Base-by-base conservation (phyloP, 2,113 vertebrate genomes). In the Anguilla japonica region DNA sequence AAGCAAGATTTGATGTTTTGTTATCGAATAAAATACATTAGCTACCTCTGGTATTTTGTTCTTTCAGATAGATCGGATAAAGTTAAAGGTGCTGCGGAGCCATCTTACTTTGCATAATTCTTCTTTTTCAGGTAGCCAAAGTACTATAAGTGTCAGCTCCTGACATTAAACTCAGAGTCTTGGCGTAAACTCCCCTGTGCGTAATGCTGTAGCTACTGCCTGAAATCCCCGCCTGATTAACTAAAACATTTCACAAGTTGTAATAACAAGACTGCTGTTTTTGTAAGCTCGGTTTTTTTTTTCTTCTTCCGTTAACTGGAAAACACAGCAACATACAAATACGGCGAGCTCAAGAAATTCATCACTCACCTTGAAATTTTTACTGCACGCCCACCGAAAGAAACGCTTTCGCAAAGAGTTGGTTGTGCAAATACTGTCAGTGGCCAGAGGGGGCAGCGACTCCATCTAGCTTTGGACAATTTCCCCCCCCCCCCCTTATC, bases 181-280 rank as follows among this genome's bases (percentile, higher is more conserved):
- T 22, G 14, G 75, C 46, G 22, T 79, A 80, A 85, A 46, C 43
- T 53, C 53, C 57, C 22, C 85, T 29, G 20, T 86, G 78, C 4
- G 34, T 39, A 85, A 22, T 14, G 50, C 13, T 75, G 81, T 81
- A 63, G 56, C 29, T 57, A 57, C 22, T 50, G 41, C 53, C n/a
- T 57, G 26, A 29, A 40, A 81, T 81, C 79, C 13, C 81, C 1
- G 20, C 53, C 75, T 80, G 16, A 41, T 53, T 14, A 80, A 20
- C 84, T 60, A 15, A 81, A 80, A 86, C 50, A 50, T 34, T 80
- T 86, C 79, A 60, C 75, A 82, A 82, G 81, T 29, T 82, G 46
- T 81, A 81, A 81, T 81, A 81, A 41, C 79, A 81, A 50, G 81
- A 50, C 81, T 82, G 81, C 22, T 82, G 46, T 82, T 50, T 53